Conservation (phyloP, 2,797 vertebrate species). For the Onychomys torridus region DNA sequence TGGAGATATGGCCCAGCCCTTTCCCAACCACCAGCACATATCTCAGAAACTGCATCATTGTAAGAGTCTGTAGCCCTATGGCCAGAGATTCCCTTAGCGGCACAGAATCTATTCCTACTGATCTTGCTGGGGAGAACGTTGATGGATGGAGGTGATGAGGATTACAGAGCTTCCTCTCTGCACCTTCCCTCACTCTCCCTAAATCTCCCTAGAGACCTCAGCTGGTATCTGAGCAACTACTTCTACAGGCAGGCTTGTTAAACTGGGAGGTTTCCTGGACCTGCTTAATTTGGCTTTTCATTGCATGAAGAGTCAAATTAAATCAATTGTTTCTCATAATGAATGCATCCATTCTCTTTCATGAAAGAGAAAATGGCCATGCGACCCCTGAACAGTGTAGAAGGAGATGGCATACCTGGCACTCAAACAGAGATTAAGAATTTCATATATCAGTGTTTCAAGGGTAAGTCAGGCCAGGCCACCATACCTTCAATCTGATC, state of each 20-base stretch:
- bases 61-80: background rate
- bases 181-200: accelerated
- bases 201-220: background rate
- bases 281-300: conserved; percentile 65
- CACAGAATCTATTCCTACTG: background rate
- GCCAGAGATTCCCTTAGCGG: background rate
- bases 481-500: background rate
- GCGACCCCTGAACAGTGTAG: background rate
- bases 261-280: conserved; percentile 39
- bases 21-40: too few relatives aligned
- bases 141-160: background rate
- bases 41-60: background rate
- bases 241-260: conserved; percentile 15
- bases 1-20: accelerated
- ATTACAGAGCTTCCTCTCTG: background rate
- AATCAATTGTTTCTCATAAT: conserved; percentile 57
- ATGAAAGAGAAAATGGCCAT: conserved; percentile 27
- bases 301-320: conserved; percentile 43
- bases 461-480: background rate
- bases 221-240: background rate
- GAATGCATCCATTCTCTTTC: conserved; percentile 34
- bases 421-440: background rate
- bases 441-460: background rate
- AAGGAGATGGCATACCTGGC: background rate
- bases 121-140: too few relatives aligned